Evolutionary conservation across 2,113 vertebrate genomes (phyloP).

Genomic region (Sterna hirundo): DNA sequence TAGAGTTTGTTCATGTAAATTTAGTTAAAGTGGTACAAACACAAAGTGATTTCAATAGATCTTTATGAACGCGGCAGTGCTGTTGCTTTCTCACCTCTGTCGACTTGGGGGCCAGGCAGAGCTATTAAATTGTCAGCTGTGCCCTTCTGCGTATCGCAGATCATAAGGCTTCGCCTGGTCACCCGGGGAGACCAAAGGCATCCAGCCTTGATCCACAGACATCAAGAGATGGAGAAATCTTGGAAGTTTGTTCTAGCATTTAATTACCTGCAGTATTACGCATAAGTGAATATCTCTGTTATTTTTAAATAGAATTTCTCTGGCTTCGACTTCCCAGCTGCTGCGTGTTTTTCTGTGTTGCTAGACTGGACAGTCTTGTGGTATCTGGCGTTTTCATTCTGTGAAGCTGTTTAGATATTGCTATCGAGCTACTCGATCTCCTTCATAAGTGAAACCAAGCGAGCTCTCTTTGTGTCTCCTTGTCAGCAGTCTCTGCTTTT

Average conservation of each 20-base stretch:
- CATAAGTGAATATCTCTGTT: neutral
- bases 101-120: neutral
- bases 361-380: neutral
- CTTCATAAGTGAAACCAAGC: neutral
- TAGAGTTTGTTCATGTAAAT: conserved; percentile 55
- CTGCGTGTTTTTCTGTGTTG: neutral
- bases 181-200: neutral
- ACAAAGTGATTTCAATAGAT: neutral
- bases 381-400: neutral
- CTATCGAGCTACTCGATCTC: neutral
- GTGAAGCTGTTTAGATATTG: neutral
- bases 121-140: neutral
- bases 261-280: neutral
- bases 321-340: neutral
- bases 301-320: conserved; percentile 15
- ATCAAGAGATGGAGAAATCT: neutral
- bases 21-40: conserved; percentile 51
- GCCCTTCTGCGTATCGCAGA: neutral
- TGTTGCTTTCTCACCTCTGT: neutral
- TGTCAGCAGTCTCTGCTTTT: conserved; percentile 9
- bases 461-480: neutral
- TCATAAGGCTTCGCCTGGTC: neutral
- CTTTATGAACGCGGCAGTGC: neutral
- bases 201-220: neutral
- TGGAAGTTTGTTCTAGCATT: conserved; percentile 5